Conservation (phyloP, 2,113 vertebrate species). For the Microcebus lehilahytsara region DNA sequence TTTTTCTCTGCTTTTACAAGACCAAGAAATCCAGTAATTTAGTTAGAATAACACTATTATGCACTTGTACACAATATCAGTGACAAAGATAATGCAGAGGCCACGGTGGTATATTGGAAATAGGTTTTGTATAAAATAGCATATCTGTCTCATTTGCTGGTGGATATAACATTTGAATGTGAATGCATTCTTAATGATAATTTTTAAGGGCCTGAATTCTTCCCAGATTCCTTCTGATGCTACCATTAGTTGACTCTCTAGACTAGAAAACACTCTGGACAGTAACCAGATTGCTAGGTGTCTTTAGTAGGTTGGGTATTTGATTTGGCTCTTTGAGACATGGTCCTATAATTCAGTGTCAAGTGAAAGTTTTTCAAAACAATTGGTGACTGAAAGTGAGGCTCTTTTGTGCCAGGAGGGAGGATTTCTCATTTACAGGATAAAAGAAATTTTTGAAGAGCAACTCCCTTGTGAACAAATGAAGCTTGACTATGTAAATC, state of each 20-base stretch:
- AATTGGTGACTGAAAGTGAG: background rate
- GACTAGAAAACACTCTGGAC: background rate
- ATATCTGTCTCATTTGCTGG: background rate
- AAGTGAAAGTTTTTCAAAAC: background rate
- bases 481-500: slow-evolving; percentile 36
- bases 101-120: background rate
- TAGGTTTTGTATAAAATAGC: background rate
- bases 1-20: background rate
- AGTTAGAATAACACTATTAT: background rate
- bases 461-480: background rate
- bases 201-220: background rate
- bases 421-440: background rate
- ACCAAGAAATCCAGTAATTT: background rate
- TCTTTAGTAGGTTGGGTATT: background rate
- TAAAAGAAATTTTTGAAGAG: background rate
- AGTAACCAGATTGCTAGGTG: background rate
- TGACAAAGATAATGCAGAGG: background rate
- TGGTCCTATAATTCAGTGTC: background rate
- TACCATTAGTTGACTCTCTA: background rate
- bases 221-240: background rate
- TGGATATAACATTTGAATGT: background rate
- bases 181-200: background rate
- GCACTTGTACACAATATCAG: background rate
- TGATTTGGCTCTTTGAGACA: background rate
- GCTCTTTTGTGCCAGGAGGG: background rate